Evolutionary conservation across 1,140 invertebrate genomes (phyloP), one percentile per base, ranked within the genome.

Genomic region (Caerostris darwini): DNA sequence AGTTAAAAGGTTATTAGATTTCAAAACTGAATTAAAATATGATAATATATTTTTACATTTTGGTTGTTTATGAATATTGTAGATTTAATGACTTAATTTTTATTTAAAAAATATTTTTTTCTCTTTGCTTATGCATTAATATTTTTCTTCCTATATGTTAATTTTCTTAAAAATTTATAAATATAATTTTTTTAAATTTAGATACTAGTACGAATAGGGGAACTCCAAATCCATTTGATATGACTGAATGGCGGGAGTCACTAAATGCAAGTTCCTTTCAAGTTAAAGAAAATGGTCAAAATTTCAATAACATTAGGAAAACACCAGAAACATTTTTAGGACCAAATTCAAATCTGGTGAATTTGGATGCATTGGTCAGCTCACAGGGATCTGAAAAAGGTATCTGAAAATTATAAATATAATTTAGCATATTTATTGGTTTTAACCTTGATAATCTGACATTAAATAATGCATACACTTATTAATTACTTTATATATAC

Each of bases 281-380:
- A 57, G 61, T 17, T 50, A 87, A 57, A 71, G 89, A 94, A 87
- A 94, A 94, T 90, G 64, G 83, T 83, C 87, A 85, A 17, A 57
- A 53, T 81, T 92, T 71, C 17, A 85, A 86, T 58, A 94, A 92
- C 87, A 93, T 95, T 12, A 98, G 98, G 96, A 99, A 98, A 96
- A 98, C 98, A 90, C 98, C 99, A 8, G 98, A 98, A 95, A 97
- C 97, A 95, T 99, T 99, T 96, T 97, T 99, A 7, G 99, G 99
- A 34, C 98, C 99, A 96, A 99, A 99, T 96, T 98, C 98, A 50
- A 97, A 97, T 95, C 97, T 99, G 94, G 99, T 99, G 71, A 99
- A 99, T 97, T 97, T 99, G 95, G 99, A 99, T 96, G 98, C 99
- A 96, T 97, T 99, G 95, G 98, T 99, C 94, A 98, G 98, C 67